Percentiles rank a stretch among this genome's conserved stretches.
These are phyloP conservation scores for Spodoptera exigua DNA, from an alignment of 2,888 invertebrate species.

Conservation along the genomic window DNA sequence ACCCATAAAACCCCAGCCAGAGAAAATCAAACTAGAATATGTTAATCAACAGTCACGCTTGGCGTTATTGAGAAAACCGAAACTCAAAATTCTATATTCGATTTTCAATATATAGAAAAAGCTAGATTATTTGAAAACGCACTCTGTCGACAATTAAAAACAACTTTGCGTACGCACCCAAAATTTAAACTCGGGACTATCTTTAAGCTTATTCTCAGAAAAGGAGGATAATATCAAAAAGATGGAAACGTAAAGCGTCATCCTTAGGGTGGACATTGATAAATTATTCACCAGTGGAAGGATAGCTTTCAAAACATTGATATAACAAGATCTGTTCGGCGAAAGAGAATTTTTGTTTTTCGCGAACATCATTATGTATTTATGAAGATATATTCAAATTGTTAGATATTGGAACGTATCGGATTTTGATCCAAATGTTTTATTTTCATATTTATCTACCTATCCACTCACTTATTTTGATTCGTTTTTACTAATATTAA, in stretches of 20 bases:
- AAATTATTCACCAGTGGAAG: constrained; percentile 48
- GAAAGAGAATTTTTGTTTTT: constrained; percentile 51
- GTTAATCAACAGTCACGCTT: no score
- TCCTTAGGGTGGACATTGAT: constrained; percentile 35
- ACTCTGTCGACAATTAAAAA: no score
- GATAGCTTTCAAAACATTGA: constrained; percentile 41
- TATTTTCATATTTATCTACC: constrained; percentile 13
- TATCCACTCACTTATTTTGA: not conserved
- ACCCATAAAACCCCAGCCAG: no score
- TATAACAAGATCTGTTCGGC: constrained; percentile 50
- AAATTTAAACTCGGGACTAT: not conserved
- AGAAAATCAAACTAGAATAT: no score
- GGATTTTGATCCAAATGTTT: constrained; percentile 27
- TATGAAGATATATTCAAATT: constrained; percentile 56
- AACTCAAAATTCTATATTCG: no score
- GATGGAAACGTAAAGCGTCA: constrained; percentile 33
- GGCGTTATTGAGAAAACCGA: no score
- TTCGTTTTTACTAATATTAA: not conserved
- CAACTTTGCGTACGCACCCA: not conserved
- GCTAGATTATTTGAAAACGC: no score
- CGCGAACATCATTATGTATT: constrained; percentile 50
- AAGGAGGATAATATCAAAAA: constrained; percentile 11
- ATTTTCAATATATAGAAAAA: no score
- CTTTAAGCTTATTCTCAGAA: not conserved
- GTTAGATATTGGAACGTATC: constrained; percentile 29